Conservation (phyloP, 2,113 vertebrate genomes). For the Capra hircus region DNA sequence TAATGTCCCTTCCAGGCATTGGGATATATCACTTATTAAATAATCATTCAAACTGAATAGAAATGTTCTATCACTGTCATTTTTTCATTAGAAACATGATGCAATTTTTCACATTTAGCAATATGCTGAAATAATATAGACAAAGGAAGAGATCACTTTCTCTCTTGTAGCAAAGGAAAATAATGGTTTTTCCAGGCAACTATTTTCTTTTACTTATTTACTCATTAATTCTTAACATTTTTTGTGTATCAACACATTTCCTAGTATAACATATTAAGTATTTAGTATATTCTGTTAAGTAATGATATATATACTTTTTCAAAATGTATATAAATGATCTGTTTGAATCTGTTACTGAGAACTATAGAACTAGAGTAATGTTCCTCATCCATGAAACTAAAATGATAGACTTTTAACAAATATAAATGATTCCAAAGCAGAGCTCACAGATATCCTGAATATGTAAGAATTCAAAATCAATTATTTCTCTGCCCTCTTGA, state of each 20-base stretch:
- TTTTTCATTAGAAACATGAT: neutral
- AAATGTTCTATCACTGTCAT: neutral
- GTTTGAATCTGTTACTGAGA: neutral
- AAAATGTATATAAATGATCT: neutral
- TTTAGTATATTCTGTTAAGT: neutral
- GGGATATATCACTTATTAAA: neutral
- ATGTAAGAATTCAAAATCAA: constrained; percentile 50
- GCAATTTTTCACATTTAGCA: neutral
- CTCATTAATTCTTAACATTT: neutral
- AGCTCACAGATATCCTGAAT: constrained; percentile 35
- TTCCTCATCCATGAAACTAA: neutral
- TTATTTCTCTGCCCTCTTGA: constrained; percentile 48
- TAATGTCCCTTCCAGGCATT: neutral
- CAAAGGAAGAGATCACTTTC: neutral
- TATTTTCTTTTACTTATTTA: neutral
- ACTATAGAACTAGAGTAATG: neutral
- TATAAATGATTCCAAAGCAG: neutral
- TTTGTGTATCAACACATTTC: neutral
- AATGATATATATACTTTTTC: neutral
- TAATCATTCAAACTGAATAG: neutral
- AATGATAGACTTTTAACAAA: neutral
- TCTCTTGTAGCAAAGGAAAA: neutral
- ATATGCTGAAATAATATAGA: neutral
- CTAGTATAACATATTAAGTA: neutral
- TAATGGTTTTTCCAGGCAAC: neutral